Conservation (phyloP, 2,113 vertebrate species). For the Pangasianodon gigas region DNA sequence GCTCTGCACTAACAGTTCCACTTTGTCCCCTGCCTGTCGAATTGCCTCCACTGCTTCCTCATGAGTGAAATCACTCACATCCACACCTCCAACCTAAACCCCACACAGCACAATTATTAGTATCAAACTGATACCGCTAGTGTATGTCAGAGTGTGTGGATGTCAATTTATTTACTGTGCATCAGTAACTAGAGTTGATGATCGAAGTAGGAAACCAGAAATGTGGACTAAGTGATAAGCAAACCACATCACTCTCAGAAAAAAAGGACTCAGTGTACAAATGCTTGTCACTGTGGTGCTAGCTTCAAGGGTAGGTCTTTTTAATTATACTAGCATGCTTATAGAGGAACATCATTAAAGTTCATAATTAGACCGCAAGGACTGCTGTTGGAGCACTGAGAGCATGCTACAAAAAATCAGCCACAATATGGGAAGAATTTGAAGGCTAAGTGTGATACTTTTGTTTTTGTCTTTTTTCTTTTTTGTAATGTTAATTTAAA, state of each 20-base stretch:
- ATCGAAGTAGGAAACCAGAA: neutral
- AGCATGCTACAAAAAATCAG: neutral
- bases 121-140: neutral
- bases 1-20: constrained; percentile 89
- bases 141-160: neutral
- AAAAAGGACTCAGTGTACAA: neutral
- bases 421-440: neutral
- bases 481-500: neutral
- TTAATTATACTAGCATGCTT: neutral
- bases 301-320: neutral
- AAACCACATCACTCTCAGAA: neutral
- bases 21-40: constrained; percentile 87
- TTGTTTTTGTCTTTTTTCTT: too few species aligned
- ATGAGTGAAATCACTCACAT: constrained; percentile 92
- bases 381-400: neutral
- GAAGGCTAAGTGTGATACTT: neutral
- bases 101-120: neutral
- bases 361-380: neutral
- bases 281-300: neutral
- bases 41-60: constrained; percentile 96
- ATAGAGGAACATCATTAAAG: neutral
- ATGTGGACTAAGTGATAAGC: neutral
- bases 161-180: neutral
- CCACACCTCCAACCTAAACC: constrained; percentile 88
- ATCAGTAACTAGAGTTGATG: neutral